Conservation (phyloP, 2,113 vertebrate genomes). For the Oophaga pumilio region DNA sequence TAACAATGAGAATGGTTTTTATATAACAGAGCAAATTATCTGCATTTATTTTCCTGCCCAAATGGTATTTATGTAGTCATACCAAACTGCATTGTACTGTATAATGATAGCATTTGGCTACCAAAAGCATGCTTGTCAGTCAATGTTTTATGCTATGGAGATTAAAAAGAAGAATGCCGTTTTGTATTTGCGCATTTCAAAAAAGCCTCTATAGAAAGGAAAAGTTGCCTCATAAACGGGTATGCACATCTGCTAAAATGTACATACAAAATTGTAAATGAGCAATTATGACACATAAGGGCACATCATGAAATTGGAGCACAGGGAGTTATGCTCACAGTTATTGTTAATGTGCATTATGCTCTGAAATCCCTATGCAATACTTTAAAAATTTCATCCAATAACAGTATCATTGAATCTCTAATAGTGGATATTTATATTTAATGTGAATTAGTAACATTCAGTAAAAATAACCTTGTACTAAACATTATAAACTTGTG, state of each 20-base stretch:
- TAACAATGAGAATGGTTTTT: not conserved
- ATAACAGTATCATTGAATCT: slow-evolving; percentile 32
- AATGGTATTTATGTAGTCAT: slow-evolving; percentile 4
- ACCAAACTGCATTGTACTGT: not conserved
- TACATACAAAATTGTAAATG: slow-evolving; percentile 54
- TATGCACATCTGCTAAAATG: slow-evolving; percentile 57
- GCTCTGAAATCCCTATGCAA: slow-evolving; percentile 31
- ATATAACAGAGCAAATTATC: not conserved
- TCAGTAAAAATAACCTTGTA: slow-evolving; percentile 29
- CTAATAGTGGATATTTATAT: slow-evolving; percentile 49
- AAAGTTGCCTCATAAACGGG: slow-evolving; percentile 47
- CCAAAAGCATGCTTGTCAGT: slow-evolving; percentile 39
- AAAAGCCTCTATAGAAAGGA: slow-evolving; percentile 44
- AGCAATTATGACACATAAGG: slow-evolving; percentile 55
- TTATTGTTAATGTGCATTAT: slow-evolving; percentile 50
- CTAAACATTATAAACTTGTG: not conserved
- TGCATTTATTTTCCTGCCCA: slow-evolving; percentile 5
- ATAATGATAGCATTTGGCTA: slow-evolving; percentile 33
- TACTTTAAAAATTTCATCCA: slow-evolving; percentile 27
- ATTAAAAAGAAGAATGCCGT: slow-evolving; percentile 50
- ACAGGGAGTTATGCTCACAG: slow-evolving; percentile 30
- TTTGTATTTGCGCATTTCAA: slow-evolving; percentile 42
- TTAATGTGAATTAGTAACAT: slow-evolving; percentile 42
- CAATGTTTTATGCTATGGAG: slow-evolving; percentile 46
- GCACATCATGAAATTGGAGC: slow-evolving; percentile 41